Base-by-base conservation (phyloP, 92 coral and sea anemone species). In the Meandrina meandrites region DNA sequence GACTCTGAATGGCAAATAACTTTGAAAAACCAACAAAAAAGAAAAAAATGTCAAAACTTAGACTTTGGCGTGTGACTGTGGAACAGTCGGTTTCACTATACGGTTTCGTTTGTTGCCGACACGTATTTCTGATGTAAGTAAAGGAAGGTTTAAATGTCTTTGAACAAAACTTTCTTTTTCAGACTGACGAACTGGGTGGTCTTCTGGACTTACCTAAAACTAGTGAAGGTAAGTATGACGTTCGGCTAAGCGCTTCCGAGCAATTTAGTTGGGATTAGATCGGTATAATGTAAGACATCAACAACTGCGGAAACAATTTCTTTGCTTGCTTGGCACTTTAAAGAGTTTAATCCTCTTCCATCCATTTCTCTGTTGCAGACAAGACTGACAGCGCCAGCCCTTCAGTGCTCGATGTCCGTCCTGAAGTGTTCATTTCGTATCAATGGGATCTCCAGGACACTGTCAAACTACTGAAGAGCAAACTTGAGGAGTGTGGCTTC, bases 391-490 rank as follows among this genome's bases (percentile, higher is more conserved):
- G 40, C 14, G 68, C 68, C 3, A 8, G 11, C n/a, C 69, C 56
- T 18, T 19, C 70, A 35, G 79, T 21, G 53, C 56, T 64, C 27
- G 79, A 67, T 21, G 82, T 32, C 74, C 88, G 64, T 30, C 87
- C 93, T 1, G 80, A 79, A 80, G 95, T 94, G 66, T 96, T 96
- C 56, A 87, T 96, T 86, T 96, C 98, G 11, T 96, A 96, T 86
- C 98, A 96, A 81, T 96, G 98, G 98, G 95, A 91, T 87, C 95
- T 89, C 12, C 98, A 96, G 82, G 88, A 87, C 60, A 86, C 91
- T 53, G 98, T 93, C 36, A 70, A 80, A 47, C 79, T 92, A 56
- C 82, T 96, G 75, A 85, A 64, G 81, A 45, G 58, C 53, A 76
- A 86, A 51, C 92, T 94, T 34, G 93, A 93, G 74, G 89, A 92